A percentile compares a stretch with the other conserved stretches of the same genome.
Evolutionary conservation across 2,113 vertebrate genomes (phyloP).

Genomic region (Orientallactaga bullata): DNA sequence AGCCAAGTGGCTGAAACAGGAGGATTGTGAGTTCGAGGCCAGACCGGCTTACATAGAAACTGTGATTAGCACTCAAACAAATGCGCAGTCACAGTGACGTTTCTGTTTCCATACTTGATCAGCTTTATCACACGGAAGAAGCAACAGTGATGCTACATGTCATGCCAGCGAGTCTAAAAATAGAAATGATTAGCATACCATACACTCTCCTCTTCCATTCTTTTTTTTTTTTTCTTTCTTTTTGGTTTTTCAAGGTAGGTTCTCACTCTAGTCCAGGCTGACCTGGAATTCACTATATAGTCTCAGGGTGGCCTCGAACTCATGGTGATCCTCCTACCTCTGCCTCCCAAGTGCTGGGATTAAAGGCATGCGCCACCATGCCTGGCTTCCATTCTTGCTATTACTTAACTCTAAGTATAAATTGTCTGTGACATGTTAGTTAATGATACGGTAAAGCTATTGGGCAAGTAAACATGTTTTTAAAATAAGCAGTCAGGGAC

Average conservation of each 20-base stretch:
- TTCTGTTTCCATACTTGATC: conserved; percentile 27
- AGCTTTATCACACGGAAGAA: not conserved
- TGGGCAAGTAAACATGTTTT: conserved; percentile 32
- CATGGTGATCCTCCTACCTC: too few relatives aligned
- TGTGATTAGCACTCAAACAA: not conserved
- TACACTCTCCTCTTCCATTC: not conserved
- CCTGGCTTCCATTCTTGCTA: not conserved
- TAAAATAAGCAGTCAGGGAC: conserved; percentile 24
- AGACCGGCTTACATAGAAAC: not conserved
- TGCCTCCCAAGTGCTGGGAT: too few relatives aligned
- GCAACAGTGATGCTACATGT: not conserved
- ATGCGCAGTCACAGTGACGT: not conserved
- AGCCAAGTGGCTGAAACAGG: not conserved
- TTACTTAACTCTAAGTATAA: conserved; percentile 22
- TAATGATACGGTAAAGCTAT: conserved; percentile 41
- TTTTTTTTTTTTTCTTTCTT: too few relatives aligned
- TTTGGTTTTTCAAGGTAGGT: too few relatives aligned
- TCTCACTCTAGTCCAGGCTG: too few relatives aligned
- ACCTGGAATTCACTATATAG: too few relatives aligned
- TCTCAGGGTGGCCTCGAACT: too few relatives aligned
- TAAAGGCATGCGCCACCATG: too few relatives aligned
- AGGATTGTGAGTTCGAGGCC: not conserved
- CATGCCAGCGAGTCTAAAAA: not conserved
- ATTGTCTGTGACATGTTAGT: not conserved
- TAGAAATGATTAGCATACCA: conserved; percentile 15